A percentile compares a stretch with the other conserved stretches of the same genome.
These are phyloP conservation scores for Thereva unica DNA, from an alignment of 2,888 invertebrate genomes.

Conservation along the genomic window DNA sequence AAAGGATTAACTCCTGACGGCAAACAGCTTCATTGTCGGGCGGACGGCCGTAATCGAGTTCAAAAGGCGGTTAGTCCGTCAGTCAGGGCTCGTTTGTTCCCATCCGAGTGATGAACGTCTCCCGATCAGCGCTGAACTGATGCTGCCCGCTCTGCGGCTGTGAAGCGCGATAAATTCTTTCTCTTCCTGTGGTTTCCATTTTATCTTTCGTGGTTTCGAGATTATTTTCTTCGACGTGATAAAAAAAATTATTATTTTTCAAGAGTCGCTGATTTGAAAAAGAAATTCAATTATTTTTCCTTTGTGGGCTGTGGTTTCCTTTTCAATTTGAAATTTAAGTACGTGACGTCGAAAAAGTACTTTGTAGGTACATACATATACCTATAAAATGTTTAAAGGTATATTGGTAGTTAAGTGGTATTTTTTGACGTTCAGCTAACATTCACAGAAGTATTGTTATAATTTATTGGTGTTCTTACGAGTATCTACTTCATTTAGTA, in stretches of 20 bases:
- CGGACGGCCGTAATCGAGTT: conserved; percentile 5
- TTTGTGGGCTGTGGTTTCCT: conserved; percentile 18
- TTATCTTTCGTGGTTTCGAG: conserved; percentile 39
- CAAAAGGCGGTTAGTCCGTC: conserved; percentile 1
- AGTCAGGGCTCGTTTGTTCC: conserved; percentile 4
- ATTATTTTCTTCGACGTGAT: conserved; percentile 34
- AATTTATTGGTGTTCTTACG: too few relatives aligned
- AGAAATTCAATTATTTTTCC: conserved; percentile 23
- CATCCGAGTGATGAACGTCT: conserved; percentile 15
- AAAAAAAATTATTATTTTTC: conserved; percentile 18
- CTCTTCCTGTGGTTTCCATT: conserved; percentile 37
- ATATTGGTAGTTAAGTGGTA: too few relatives aligned
- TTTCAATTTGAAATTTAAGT: not conserved
- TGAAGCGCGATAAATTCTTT: conserved; percentile 13
- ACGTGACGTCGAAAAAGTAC: not conserved
- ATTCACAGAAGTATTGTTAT: too few relatives aligned
- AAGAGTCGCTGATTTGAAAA: not conserved
- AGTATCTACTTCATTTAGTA: too few relatives aligned
- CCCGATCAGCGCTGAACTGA: not conserved
- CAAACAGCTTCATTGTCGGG: conserved; percentile 29
- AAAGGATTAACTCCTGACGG: conserved; percentile 24
- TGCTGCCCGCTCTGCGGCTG: not conserved
- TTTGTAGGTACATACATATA: too few relatives aligned
- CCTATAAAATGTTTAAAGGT: too few relatives aligned
- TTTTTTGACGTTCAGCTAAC: too few relatives aligned